A percentile compares a stretch with the other conserved stretches of the same genome.
Evolutionary conservation across 2,113 vertebrate genomes (phyloP).

Genomic region (Strix uralensis): DNA sequence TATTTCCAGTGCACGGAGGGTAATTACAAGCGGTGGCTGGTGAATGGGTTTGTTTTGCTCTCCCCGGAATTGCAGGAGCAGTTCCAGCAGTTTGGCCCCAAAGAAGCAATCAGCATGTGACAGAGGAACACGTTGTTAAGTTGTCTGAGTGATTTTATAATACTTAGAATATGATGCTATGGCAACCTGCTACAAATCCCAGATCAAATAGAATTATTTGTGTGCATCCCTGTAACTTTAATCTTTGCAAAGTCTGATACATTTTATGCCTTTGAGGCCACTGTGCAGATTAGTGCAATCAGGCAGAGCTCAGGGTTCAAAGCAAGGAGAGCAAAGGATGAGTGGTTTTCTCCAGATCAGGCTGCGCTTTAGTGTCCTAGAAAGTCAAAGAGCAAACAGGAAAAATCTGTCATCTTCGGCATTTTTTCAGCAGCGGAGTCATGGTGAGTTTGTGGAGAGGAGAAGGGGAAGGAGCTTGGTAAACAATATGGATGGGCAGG

Average conservation of each 20-base stretch:
- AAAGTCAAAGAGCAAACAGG: slow-evolving; percentile 26
- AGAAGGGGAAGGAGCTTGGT: not conserved
- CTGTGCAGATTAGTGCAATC: not conserved
- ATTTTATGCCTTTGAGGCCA: slow-evolving; percentile 35
- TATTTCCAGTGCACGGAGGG: not conserved
- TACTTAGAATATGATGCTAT: slow-evolving; percentile 51
- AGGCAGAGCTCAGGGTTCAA: slow-evolving; percentile 26
- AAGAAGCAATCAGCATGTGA: slow-evolving; percentile 24
- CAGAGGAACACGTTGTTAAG: slow-evolving; percentile 44
- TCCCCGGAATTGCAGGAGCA: not conserved
- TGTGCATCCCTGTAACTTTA: slow-evolving; percentile 36
- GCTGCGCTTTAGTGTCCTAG: slow-evolving; percentile 7
- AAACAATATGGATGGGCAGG: not conserved
- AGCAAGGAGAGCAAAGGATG: slow-evolving; percentile 2
- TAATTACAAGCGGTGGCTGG: not conserved
- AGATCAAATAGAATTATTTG: slow-evolving; percentile 55
- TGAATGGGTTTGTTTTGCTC: slow-evolving; percentile 31
- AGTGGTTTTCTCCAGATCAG: not conserved
- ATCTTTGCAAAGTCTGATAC: slow-evolving; percentile 11
- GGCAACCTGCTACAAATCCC: slow-evolving; percentile 63
- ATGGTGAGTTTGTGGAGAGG: not conserved
- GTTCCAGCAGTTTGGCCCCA: slow-evolving; percentile 39
- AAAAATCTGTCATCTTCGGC: not conserved
- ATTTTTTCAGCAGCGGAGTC: not conserved
- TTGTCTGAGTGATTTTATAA: slow-evolving; percentile 46